Conservation (phyloP, 2,888 invertebrate genomes). For the Myopa testacea region DNA sequence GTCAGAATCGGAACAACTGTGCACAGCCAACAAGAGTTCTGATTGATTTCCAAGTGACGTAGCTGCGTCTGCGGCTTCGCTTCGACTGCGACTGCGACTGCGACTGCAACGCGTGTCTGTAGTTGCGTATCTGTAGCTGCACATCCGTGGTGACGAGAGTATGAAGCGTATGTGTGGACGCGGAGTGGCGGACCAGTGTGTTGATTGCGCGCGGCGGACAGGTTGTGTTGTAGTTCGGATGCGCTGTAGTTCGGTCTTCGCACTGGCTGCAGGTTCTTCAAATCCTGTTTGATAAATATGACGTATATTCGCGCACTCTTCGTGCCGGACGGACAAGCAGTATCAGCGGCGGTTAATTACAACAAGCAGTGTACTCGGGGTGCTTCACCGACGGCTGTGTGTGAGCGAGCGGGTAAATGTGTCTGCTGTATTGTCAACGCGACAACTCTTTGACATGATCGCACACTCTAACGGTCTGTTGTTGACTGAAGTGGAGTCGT, state of each 20-base stretch:
- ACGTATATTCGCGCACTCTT: conserved; percentile 3
- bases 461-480: conserved; percentile 63
- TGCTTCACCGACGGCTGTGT: conserved; percentile 19
- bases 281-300: background rate
- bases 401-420: conserved; percentile 23
- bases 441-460: conserved; percentile 55
- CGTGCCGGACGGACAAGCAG: background rate
- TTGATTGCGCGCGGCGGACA: conserved; percentile 6
- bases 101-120: conserved; percentile 32
- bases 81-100: conserved; percentile 40
- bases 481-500: conserved; percentile 55
- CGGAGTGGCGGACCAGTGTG: background rate
- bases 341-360: conserved; percentile 28
- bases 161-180: conserved; percentile 24
- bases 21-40: conserved; percentile 32
- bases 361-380: conserved; percentile 4
- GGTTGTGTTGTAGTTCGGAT: conserved; percentile 17
- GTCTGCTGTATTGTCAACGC: conserved; percentile 27
- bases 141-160: conserved; percentile 34
- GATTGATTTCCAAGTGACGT: conserved; percentile 35
- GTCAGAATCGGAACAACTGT: conserved; percentile 43
- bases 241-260: conserved; percentile 23
- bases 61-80: conserved; percentile 33
- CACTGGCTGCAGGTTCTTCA: conserved; percentile 4
- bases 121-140: conserved; percentile 23